A percentile compares a stretch with the other conserved stretches of the same genome.
phyloP scores from a whole-genome alignment of 2,113 vertebrate genomes.

The Halichoeres trimaculatus region DNA sequence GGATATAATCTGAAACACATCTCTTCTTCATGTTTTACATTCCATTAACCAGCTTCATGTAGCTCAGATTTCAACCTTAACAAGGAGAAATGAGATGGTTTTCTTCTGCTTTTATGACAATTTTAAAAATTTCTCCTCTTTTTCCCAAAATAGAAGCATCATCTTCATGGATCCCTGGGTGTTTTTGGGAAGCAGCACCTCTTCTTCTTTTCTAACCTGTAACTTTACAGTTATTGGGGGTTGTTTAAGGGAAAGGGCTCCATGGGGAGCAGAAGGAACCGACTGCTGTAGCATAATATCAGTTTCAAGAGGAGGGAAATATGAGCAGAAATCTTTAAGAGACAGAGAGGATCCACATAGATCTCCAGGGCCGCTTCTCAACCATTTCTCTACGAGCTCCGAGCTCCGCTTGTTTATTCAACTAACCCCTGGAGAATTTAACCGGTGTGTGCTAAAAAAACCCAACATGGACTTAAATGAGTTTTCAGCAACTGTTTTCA shows the following conservation, averaged over 20 bases:
- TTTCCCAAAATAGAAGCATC: background rate
- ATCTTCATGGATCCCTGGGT: slow-evolving; percentile 3
- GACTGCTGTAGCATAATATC: slow-evolving; percentile 66
- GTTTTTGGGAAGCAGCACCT: slow-evolving; percentile 47
- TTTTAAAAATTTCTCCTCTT: no score
- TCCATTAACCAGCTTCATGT: no score
- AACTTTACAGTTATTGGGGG: slow-evolving; percentile 52
- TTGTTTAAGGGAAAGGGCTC: slow-evolving; percentile 75
- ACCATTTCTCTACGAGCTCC: slow-evolving; percentile 47
- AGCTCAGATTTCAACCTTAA: no score
- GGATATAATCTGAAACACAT: slow-evolving; percentile 25
- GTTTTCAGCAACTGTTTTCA: background rate
- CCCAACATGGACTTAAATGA: background rate
- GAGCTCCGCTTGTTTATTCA: slow-evolving; percentile 38
- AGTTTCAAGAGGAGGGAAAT: slow-evolving; percentile 69
- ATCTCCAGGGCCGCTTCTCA: slow-evolving; percentile 69
- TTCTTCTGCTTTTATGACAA: no score
- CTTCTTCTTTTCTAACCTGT: slow-evolving; percentile 36
- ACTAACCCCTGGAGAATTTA: slow-evolving; percentile 44
- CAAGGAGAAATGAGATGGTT: no score
- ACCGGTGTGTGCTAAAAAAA: background rate
- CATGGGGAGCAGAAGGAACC: slow-evolving; percentile 46
- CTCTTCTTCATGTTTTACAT: background rate
- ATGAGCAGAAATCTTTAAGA: slow-evolving; percentile 78
- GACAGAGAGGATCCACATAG: slow-evolving; percentile 73